Evolutionary conservation across 2,888 invertebrate species (phyloP).

Genomic region (Electrophaes corylata): DNA sequence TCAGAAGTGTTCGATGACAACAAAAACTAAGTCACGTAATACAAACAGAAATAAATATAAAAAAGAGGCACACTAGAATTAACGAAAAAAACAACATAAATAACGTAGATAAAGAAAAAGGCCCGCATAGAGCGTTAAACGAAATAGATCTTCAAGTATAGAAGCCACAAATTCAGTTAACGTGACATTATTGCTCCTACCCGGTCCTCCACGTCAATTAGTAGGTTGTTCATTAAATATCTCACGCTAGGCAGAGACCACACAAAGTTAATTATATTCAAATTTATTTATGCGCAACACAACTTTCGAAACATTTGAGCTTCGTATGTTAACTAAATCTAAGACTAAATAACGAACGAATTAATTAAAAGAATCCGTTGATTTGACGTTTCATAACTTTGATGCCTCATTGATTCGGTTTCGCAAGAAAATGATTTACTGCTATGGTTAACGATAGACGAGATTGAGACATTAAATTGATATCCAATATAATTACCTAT

Average conservation of each 20-base stretch:
- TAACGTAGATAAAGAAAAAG: conserved; percentile 35
- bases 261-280: conserved; percentile 44
- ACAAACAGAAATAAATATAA: conserved; percentile 12
- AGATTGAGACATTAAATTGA: conserved; percentile 18
- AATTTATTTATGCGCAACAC: conserved; percentile 38
- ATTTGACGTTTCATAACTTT: conserved; percentile 29
- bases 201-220: conserved; percentile 63
- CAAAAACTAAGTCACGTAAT: conserved; percentile 6
- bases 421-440: conserved; percentile 19
- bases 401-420: conserved; percentile 29
- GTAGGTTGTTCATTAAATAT: conserved; percentile 54
- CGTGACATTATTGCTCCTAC: conserved; percentile 56
- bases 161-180: conserved; percentile 63
- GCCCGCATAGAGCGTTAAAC: conserved; percentile 54
- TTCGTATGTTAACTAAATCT: conserved; percentile 35
- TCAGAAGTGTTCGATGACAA: conserved; percentile 21
- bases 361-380: conserved; percentile 16
- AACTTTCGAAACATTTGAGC: conserved; percentile 35
- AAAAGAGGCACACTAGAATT: conserved; percentile 30
- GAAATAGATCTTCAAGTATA: conserved; percentile 50
- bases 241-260: conserved; percentile 43
- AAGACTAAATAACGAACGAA: conserved; percentile 25
- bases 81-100: conserved; percentile 36
- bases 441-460: conserved; percentile 1
- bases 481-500: conserved; percentile 4